Evolutionary conservation across 2,888 invertebrate species (phyloP).

Genomic region (Hesperia comma): DNA sequence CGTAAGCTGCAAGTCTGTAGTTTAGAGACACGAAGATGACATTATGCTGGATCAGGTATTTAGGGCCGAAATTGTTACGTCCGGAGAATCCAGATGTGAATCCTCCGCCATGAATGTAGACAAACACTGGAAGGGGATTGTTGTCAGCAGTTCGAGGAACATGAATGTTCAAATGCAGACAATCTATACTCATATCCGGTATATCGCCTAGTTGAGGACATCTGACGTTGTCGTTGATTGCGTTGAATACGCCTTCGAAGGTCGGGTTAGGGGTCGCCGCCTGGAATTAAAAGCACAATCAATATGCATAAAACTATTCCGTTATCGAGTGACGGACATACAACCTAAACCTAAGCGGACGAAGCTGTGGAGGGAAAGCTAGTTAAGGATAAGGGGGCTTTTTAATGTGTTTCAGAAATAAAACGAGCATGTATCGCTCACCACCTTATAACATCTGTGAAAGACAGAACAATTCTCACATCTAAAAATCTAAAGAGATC

Average conservation of each 20-base stretch:
- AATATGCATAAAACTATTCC: too few species aligned
- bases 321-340: too few species aligned
- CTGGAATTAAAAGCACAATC: slow-evolving; percentile 48
- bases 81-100: slow-evolving; percentile 52
- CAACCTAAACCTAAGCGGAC: too few species aligned
- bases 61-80: slow-evolving; percentile 53
- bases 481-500: too few species aligned
- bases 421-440: too few species aligned
- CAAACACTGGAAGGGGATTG: slow-evolving; percentile 57
- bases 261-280: slow-evolving; percentile 52
- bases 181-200: slow-evolving; percentile 54
- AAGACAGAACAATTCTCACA: too few species aligned
- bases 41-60: slow-evolving; percentile 57
- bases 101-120: slow-evolving; percentile 62
- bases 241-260: slow-evolving; percentile 58
- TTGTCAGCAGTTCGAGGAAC: slow-evolving; percentile 54
- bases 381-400: too few species aligned
- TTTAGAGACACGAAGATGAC: slow-evolving; percentile 63
- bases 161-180: slow-evolving; percentile 60
- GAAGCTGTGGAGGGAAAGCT: too few species aligned
- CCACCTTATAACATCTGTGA: too few species aligned
- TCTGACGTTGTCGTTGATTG: slow-evolving; percentile 57
- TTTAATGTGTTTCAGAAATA: too few species aligned
- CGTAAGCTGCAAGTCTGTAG: slow-evolving; percentile 65
- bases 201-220: slow-evolving; percentile 56